A percentile compares a stretch with the other conserved stretches of the same genome.
Evolutionary conservation across 2,113 vertebrate species (phyloP).

Genomic region (Sorex fumeus): DNA sequence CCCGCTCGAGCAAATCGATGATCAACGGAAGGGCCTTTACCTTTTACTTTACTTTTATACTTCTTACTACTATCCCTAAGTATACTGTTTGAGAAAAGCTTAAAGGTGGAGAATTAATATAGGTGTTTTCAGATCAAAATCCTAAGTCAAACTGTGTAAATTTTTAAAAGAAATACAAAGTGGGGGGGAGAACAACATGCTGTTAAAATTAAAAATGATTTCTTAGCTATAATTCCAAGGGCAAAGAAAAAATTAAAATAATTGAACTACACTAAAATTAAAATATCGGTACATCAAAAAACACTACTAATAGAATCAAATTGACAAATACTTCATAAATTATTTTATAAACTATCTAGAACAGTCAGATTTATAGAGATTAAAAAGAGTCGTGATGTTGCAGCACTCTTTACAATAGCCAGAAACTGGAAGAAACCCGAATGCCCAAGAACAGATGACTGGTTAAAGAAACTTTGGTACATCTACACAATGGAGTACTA

Average conservation of each 20-base stretch:
- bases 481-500: too few species aligned
- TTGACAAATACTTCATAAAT: not conserved
- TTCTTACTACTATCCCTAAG: too few species aligned
- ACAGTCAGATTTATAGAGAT: not conserved
- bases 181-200: not conserved
- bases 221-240: not conserved
- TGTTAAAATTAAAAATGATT: not conserved
- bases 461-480: too few species aligned
- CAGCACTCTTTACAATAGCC: too few species aligned
- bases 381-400: too few species aligned
- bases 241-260: not conserved
- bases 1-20: too few species aligned
- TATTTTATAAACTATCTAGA: not conserved
- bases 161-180: not conserved
- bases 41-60: too few species aligned
- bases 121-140: not conserved
- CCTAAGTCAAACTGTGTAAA: not conserved
- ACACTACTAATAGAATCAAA: not conserved
- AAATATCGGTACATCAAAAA: not conserved
- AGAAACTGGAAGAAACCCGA: too few species aligned
- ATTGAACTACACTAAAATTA: not conserved
- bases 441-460: too few species aligned
- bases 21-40: too few species aligned
- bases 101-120: constrained; percentile 12
- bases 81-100: not conserved